A percentile compares a stretch with the other conserved stretches of the same genome.
These are phyloP conservation scores for Coregonus sp. DNA, from an alignment of 2,797 vertebrate species.

Conservation along the genomic window DNA sequence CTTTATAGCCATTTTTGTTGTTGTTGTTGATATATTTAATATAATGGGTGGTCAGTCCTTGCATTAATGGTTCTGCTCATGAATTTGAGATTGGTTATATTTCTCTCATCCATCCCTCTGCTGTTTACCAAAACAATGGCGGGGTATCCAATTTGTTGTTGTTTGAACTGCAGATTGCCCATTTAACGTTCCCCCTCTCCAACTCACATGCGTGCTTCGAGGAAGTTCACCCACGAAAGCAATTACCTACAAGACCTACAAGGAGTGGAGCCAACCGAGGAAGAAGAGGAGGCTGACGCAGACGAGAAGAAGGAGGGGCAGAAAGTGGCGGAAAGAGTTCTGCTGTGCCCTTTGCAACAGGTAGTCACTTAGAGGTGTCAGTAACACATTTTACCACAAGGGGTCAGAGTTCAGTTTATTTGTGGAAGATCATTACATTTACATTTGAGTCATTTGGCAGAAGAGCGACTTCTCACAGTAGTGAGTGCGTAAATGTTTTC, in stretches of 20 bases:
- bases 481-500: too few relatives aligned
- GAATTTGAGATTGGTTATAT: not conserved
- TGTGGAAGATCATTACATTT: not conserved
- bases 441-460: too few relatives aligned
- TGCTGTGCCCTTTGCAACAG: slow-evolving; percentile 67
- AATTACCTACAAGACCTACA: slow-evolving; percentile 25
- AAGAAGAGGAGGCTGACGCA: slow-evolving; percentile 30
- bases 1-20: not conserved
- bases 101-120: not conserved
- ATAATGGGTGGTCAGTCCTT: not conserved
- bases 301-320: slow-evolving; percentile 19
- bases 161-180: not conserved
- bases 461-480: too few relatives aligned
- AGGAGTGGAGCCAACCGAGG: slow-evolving; percentile 41
- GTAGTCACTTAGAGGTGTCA: slow-evolving; percentile 50
- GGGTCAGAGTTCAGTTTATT: not conserved
- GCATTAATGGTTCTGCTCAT: too few relatives aligned
- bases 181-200: not conserved
- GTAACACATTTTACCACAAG: not conserved
- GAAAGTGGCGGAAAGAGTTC: slow-evolving; percentile 48
- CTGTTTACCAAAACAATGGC: too few relatives aligned
- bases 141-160: not conserved
- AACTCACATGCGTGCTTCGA: slow-evolving; percentile 14
- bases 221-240: slow-evolving; percentile 7
- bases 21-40: not conserved